A percentile compares a stretch with the other conserved stretches of the same genome.
These are phyloP conservation scores for Megaptera novaeangliae DNA, from an alignment of 2,113 vertebrate species.

Conservation along the genomic window DNA sequence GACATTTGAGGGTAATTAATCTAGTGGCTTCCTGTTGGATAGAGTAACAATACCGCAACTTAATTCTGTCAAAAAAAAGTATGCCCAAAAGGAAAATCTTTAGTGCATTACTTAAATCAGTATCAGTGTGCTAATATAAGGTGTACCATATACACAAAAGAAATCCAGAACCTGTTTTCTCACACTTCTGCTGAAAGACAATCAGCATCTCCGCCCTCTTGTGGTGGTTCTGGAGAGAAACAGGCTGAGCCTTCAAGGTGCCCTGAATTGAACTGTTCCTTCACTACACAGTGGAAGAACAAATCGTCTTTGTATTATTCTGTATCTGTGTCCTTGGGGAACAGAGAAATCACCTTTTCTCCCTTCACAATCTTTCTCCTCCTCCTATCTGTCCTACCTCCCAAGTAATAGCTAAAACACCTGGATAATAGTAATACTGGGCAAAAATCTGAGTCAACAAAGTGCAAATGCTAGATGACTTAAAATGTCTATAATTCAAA, in stretches of 20 bases:
- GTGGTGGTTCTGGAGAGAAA: not conserved
- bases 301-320: not conserved
- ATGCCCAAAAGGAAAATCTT: not conserved
- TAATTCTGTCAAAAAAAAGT: not conserved
- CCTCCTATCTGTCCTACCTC: not conserved
- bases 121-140: not conserved
- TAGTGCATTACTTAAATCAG: not conserved
- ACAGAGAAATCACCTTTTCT: not conserved
- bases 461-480: not conserved
- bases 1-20: not conserved
- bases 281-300: not conserved
- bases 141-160: not conserved
- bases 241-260: not conserved
- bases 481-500: not conserved
- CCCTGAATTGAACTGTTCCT: not conserved
- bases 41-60: not conserved
- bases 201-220: not conserved
- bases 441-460: not conserved
- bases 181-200: not conserved
- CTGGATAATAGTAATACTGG: not conserved
- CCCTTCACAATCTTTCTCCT: not conserved
- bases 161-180: not conserved
- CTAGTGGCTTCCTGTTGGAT: not conserved
- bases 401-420: not conserved
- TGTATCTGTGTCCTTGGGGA: not conserved